phyloP scores from a whole-genome alignment of 2,113 vertebrate genomes.

The Orientallactaga bullata region DNA sequence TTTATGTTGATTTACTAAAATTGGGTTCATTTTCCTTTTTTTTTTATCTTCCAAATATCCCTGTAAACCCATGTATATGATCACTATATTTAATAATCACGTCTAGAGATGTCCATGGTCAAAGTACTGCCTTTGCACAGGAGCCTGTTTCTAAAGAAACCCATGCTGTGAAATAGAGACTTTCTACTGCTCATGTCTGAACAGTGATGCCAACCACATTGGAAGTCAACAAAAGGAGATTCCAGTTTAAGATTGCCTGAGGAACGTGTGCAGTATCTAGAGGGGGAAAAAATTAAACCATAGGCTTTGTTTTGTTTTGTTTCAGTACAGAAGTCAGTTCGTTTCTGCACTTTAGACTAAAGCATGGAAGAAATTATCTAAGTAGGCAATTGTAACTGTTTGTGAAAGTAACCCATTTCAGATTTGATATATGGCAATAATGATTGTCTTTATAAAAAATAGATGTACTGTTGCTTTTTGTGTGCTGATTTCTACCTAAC shows the following conservation, averaged over 20 bases:
- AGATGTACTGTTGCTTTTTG: slow-evolving; percentile 82
- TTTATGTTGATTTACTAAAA: slow-evolving; percentile 92
- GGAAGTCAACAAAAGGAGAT: slow-evolving; percentile 63
- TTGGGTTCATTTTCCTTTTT: slow-evolving; percentile 81
- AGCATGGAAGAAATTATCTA: slow-evolving; percentile 88
- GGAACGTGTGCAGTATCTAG: slow-evolving; percentile 83
- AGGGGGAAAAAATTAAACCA: slow-evolving; percentile 44
- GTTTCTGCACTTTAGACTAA: slow-evolving; percentile 92
- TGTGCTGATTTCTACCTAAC: slow-evolving; percentile 86
- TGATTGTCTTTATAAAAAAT: slow-evolving; percentile 65
- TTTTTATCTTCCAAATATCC: slow-evolving; percentile 87
- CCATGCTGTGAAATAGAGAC: slow-evolving; percentile 95
- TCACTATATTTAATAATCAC: slow-evolving; percentile 93
- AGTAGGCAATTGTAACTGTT: slow-evolving; percentile 85
- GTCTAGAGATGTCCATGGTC: slow-evolving; percentile 88
- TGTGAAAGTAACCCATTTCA: slow-evolving; percentile 84
- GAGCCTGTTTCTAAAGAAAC: slow-evolving; percentile 89
- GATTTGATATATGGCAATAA: slow-evolving; percentile 84
- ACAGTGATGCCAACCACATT: slow-evolving; percentile 76
- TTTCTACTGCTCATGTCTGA: slow-evolving; percentile 86
- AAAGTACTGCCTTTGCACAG: slow-evolving; percentile 93
- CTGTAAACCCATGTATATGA: slow-evolving; percentile 92
- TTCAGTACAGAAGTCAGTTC: slow-evolving; percentile 80
- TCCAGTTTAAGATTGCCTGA: slow-evolving; percentile 78
- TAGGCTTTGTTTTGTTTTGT: slow-evolving; percentile 48